Evolutionary conservation across 2,888 invertebrate species (phyloP).

Genomic region (Drosophila antonietae): DNA sequence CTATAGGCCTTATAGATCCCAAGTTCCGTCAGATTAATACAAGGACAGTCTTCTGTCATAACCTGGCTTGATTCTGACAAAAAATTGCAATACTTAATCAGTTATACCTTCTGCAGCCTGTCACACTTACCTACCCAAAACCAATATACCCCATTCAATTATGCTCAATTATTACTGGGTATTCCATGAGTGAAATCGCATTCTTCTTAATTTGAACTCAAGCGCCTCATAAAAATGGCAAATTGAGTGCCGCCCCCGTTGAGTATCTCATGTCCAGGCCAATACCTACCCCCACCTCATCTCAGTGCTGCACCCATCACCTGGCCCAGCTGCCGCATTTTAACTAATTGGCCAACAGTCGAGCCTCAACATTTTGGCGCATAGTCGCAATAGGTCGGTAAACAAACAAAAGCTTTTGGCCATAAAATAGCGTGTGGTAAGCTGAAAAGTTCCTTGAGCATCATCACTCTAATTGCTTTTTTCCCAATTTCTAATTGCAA

Average conservation of each 20-base stretch:
- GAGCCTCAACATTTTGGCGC: conserved; percentile 60
- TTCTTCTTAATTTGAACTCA: conserved; percentile 69
- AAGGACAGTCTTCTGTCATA: background rate
- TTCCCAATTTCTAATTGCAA: conserved; percentile 70
- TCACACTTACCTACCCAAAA: too few species aligned
- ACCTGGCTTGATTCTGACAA: too few species aligned
- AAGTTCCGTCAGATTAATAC: background rate
- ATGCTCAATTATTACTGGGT: background rate
- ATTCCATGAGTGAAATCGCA: conserved; percentile 10
- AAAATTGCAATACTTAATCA: too few species aligned
- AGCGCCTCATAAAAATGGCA: conserved; percentile 79
- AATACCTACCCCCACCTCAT: too few species aligned
- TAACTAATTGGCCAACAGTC: conserved; percentile 68
- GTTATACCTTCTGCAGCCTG: too few species aligned
- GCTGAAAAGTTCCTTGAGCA: conserved; percentile 47
- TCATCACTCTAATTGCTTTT: conserved; percentile 6
- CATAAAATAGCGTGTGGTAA: conserved; percentile 76
- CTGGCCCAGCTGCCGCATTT: conserved; percentile 29
- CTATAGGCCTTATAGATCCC: background rate
- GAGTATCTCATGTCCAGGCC: conserved; percentile 42
- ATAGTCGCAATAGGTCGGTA: conserved; percentile 51
- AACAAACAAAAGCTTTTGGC: conserved; percentile 63
- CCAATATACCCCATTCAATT: background rate
- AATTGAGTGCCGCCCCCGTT: conserved; percentile 79
- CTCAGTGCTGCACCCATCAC: background rate